phyloP scores from a whole-genome alignment of 2,797 vertebrate species.

The Sebastes dallii region DNA sequence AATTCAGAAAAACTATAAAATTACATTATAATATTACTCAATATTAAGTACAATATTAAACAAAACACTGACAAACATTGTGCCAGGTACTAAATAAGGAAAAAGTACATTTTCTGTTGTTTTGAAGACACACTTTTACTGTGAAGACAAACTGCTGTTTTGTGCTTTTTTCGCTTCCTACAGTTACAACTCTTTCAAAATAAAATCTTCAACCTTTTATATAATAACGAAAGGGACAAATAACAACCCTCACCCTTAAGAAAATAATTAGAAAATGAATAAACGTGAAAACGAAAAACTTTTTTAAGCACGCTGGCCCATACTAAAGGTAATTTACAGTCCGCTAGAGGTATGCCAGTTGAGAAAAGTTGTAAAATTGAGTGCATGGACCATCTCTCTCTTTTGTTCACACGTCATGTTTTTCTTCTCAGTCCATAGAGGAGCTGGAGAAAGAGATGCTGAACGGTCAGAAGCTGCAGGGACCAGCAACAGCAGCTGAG shows the following conservation, averaged over 20 bases:
- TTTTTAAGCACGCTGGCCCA: neutral
- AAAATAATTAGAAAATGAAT: neutral
- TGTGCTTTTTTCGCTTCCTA: neutral
- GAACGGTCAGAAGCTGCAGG: slow-evolving; percentile 98
- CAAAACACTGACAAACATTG: neutral
- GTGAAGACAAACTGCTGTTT: neutral
- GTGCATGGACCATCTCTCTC: neutral
- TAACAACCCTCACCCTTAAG: neutral
- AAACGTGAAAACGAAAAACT: neutral
- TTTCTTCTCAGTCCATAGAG: slow-evolving; percentile 87
- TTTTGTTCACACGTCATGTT: neutral
- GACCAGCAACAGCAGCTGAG: slow-evolving; percentile 92
- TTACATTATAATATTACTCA: neutral
- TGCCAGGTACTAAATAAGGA: too few species aligned
- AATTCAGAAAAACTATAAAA: neutral
- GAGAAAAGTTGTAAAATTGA: neutral
- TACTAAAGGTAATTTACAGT: neutral
- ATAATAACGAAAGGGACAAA: neutral
- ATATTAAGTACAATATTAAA: neutral
- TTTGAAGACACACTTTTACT: neutral
- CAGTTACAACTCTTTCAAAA: neutral
- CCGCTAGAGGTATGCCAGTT: neutral
- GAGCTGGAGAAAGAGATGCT: slow-evolving; percentile 96
- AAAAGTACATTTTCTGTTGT: neutral
- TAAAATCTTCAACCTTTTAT: neutral